Conservation (phyloP, 2,113 vertebrate genomes). For the Sialia sialis region DNA sequence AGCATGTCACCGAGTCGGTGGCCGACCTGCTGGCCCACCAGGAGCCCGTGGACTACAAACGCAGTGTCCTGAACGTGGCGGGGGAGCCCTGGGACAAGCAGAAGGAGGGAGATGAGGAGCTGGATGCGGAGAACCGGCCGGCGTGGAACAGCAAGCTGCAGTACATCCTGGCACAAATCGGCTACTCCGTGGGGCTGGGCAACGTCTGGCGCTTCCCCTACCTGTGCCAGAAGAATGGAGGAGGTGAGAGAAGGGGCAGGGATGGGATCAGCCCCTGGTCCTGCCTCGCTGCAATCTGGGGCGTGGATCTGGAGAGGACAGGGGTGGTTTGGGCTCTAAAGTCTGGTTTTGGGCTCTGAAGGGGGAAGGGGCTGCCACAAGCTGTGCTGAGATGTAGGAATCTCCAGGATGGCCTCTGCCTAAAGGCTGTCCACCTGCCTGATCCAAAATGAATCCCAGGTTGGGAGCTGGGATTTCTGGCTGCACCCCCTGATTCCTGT, state of each 20-base stretch:
- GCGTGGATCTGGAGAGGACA: fast-evolving
- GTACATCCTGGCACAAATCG: constrained; percentile 97
- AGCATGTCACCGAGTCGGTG: constrained; percentile 97
- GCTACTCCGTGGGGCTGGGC: constrained; percentile 95
- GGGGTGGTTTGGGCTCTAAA: not conserved
- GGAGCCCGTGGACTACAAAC: constrained; percentile 96
- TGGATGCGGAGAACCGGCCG: constrained; percentile 85
- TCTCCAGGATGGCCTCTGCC: not conserved
- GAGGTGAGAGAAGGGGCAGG: constrained; percentile 79
- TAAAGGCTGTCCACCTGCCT: fast-evolving
- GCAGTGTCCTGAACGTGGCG: constrained; percentile 87
- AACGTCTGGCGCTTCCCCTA: constrained; percentile 99
- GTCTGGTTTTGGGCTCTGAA: not conserved
- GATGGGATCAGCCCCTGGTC: not conserved
- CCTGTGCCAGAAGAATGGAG: constrained; percentile 98
- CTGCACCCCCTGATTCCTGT: not conserved
- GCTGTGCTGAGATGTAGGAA: not conserved
- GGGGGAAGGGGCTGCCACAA: not conserved
- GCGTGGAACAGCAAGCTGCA: constrained; percentile 98
- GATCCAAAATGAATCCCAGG: fast-evolving
- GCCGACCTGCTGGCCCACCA: constrained; percentile 94
- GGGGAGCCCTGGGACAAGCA: constrained; percentile 77
- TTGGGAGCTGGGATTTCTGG: not conserved
- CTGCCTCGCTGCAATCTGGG: fast-evolving
- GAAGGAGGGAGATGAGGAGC: constrained; percentile 81